phyloP scores from a whole-genome alignment of 2,888 invertebrate genomes.

The Drosophila planitibia region DNA sequence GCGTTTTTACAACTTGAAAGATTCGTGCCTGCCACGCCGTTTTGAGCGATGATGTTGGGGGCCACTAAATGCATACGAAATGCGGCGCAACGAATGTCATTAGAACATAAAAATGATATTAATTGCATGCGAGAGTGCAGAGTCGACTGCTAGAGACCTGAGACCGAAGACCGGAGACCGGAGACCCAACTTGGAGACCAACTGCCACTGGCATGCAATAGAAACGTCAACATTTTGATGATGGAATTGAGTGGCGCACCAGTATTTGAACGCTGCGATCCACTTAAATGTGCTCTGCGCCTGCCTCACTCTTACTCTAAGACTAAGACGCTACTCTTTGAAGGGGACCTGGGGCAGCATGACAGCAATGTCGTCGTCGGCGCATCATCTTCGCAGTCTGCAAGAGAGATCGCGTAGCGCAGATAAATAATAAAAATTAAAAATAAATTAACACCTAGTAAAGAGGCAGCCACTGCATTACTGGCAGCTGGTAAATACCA shows the following conservation, averaged over 20 bases:
- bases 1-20: constrained; percentile 84
- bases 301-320: not conserved
- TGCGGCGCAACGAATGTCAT: constrained; percentile 83
- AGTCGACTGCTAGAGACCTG: constrained; percentile 26
- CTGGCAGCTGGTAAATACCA: constrained; percentile 63
- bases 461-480: constrained; percentile 61
- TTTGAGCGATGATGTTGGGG: constrained; percentile 75
- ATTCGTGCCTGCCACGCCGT: constrained; percentile 83
- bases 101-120: constrained; percentile 83
- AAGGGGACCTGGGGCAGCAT: constrained; percentile 14
- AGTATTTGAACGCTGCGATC: constrained; percentile 35
- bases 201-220: constrained; percentile 56
- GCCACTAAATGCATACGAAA: constrained; percentile 79
- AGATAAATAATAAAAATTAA: constrained; percentile 84
- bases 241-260: constrained; percentile 58
- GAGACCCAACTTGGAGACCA: constrained; percentile 21
- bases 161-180: not conserved
- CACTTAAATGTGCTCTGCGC: constrained; percentile 47
- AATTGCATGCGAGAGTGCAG: constrained; percentile 78
- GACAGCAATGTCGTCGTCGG: constrained; percentile 15
- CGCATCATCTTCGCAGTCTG: constrained; percentile 40
- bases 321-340: constrained; percentile 15
- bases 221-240: constrained; percentile 75
- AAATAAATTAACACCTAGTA: constrained; percentile 84
- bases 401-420: constrained; percentile 61